Conservation (phyloP, 2,113 vertebrate genomes). For the Cariama cristata region DNA sequence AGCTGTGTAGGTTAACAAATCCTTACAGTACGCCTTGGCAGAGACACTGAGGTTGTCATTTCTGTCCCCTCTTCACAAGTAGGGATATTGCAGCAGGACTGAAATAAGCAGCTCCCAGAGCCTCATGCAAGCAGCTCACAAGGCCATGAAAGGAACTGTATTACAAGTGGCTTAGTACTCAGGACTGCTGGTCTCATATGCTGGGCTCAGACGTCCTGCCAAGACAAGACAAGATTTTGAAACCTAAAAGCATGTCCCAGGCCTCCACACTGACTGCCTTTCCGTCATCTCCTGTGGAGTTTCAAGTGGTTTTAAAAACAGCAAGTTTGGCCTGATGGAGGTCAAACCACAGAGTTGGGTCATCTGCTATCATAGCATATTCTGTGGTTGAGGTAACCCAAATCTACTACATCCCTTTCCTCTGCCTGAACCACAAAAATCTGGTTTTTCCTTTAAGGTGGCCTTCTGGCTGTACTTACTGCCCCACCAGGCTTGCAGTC, state of each 20-base stretch:
- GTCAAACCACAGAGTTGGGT: neutral
- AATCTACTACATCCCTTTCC: neutral
- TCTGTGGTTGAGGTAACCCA: neutral
- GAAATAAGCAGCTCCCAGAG: neutral
- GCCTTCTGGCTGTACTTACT: neutral
- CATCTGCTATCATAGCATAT: neutral
- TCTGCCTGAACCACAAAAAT: neutral
- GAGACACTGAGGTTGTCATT: neutral
- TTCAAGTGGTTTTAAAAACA: neutral
- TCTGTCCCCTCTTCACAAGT: neutral
- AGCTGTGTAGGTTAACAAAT: neutral
- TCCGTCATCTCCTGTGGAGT: neutral
- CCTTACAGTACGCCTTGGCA: neutral
- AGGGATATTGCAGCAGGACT: neutral
- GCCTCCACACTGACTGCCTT: neutral
- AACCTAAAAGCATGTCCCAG: neutral
- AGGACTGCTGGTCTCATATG: neutral
- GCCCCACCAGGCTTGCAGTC: neutral
- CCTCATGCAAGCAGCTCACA: neutral
- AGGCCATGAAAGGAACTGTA: neutral
- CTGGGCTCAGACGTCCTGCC: neutral
- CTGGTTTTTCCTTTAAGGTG: neutral
- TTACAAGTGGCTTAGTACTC: neutral
- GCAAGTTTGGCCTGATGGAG: neutral
- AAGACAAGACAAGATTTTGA: neutral